A percentile compares a stretch with the other conserved stretches of the same genome.
Evolutionary conservation across 2,113 vertebrate genomes (phyloP).

Genomic region (Thinocorus orbignyianus): DNA sequence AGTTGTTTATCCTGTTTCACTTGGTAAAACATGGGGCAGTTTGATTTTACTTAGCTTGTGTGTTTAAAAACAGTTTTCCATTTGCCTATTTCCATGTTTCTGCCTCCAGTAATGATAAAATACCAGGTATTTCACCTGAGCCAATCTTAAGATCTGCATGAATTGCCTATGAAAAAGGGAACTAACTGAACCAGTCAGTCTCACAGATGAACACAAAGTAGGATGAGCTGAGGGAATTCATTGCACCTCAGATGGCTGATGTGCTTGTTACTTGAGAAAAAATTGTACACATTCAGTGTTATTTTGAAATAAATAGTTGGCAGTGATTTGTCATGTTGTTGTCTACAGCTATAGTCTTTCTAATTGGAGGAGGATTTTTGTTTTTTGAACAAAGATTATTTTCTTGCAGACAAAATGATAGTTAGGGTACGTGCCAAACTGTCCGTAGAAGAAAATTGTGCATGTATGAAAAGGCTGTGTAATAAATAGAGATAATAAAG

Average conservation of each 20-base stretch:
- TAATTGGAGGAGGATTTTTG: background rate
- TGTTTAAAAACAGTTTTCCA: background rate
- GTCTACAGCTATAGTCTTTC: background rate
- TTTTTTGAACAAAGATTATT: background rate
- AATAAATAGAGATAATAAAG: background rate
- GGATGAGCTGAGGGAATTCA: background rate
- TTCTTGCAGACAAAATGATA: background rate
- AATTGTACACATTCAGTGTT: background rate
- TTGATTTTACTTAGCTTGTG: background rate
- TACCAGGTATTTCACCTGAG: background rate
- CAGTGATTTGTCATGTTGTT: background rate
- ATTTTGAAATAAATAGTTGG: background rate
- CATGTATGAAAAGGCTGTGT: background rate
- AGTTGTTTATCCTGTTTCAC: background rate
- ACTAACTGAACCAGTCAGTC: background rate
- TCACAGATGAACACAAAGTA: background rate
- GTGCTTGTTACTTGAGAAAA: background rate
- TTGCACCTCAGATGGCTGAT: background rate
- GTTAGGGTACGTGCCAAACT: background rate
- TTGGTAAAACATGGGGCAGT: background rate
- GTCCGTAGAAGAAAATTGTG: background rate
- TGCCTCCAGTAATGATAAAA: background rate
- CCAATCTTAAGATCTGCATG: background rate
- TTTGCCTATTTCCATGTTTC: background rate
- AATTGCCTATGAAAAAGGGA: background rate